Evolutionary conservation across 1,140 invertebrate species (phyloP).

Genomic region (Drosophila cardini): DNA sequence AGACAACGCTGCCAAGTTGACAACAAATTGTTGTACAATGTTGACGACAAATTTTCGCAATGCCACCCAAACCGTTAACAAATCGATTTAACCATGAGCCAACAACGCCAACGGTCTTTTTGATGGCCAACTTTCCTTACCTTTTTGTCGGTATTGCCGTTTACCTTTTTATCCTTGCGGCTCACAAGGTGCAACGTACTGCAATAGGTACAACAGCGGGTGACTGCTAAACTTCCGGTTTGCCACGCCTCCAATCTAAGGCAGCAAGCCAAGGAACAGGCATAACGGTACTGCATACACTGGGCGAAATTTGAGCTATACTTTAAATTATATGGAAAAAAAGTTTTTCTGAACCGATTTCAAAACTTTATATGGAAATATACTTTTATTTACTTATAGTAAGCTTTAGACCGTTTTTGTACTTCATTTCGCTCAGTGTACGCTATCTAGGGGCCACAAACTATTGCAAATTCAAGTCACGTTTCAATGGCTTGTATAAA

Average conservation of each 20-base stretch:
- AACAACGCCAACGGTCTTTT: slow-evolving; percentile 49
- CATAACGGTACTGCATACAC: slow-evolving; percentile 20
- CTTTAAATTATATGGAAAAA: not conserved
- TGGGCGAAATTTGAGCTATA: not conserved
- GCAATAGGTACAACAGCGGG: slow-evolving; percentile 43
- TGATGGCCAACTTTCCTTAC: slow-evolving; percentile 39
- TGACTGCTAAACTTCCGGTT: slow-evolving; percentile 63
- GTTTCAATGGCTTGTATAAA: slow-evolving; percentile 35
- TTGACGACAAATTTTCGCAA: slow-evolving; percentile 73
- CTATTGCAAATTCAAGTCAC: slow-evolving; percentile 48
- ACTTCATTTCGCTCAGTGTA: slow-evolving; percentile 6
- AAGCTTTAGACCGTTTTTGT: not conserved
- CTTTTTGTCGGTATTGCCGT: slow-evolving; percentile 32
- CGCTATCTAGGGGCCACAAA: not conserved
- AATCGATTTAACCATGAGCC: slow-evolving; percentile 77
- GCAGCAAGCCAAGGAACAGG: slow-evolving; percentile 5
- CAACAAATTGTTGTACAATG: slow-evolving; percentile 70
- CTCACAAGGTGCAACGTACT: slow-evolving; percentile 67
- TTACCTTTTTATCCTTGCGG: slow-evolving; percentile 65
- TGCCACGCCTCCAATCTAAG: slow-evolving; percentile 32
- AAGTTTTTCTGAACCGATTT: no score
- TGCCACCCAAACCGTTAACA: slow-evolving; percentile 78
- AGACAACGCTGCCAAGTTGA: slow-evolving; percentile 55
- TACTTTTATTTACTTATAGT: no score
- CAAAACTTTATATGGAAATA: no score